These are phyloP conservation scores for Danionella dracula DNA, from an alignment of 2,797 vertebrate species.

Conservation along the genomic window DNA sequence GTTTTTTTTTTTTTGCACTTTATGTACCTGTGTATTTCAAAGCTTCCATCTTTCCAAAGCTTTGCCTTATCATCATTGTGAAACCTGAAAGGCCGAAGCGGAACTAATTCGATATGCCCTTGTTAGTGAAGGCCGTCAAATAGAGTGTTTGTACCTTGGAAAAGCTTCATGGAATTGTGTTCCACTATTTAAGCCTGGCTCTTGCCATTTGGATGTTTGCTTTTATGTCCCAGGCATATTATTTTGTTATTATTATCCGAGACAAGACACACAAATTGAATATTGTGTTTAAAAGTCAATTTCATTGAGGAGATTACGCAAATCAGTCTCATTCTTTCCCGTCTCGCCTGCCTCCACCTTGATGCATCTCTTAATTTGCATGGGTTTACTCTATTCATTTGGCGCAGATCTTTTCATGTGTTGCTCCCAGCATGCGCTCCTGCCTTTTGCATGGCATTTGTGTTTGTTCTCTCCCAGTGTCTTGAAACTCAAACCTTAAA, in stretches of 20 bases:
- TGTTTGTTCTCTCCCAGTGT: slow-evolving; percentile 44
- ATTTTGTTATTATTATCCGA: slow-evolving; percentile 73
- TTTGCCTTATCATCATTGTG: slow-evolving; percentile 48
- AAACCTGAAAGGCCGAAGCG: slow-evolving; percentile 55
- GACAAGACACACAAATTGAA: slow-evolving; percentile 68
- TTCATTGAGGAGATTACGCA: slow-evolving; percentile 74
- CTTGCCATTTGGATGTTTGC: slow-evolving; percentile 68
- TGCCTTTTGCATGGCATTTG: slow-evolving; percentile 63
- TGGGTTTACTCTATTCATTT: slow-evolving; percentile 75
- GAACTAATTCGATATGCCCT: slow-evolving; percentile 58
- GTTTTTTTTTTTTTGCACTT: slow-evolving; percentile 27
- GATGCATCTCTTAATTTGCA: slow-evolving; percentile 74
- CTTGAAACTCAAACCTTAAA: slow-evolving; percentile 57
- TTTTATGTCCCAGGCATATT: slow-evolving; percentile 73
- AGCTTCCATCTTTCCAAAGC: slow-evolving; percentile 42
- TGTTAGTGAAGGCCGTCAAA: slow-evolving; percentile 56
- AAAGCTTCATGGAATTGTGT: slow-evolving; percentile 52
- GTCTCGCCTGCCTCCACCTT: slow-evolving; percentile 60
- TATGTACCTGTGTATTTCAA: slow-evolving; percentile 27
- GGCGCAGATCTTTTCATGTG: slow-evolving; percentile 59
- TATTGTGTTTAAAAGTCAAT: slow-evolving; percentile 78
- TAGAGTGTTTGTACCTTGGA: slow-evolving; percentile 60
- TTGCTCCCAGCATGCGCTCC: slow-evolving; percentile 57
- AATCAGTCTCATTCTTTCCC: slow-evolving; percentile 64
- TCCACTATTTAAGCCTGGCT: slow-evolving; percentile 48